Evolutionary conservation across 1,140 invertebrate genomes (phyloP), one percentile per base, ranked within the genome.

Genomic region (Alviniconcha marisindica): DNA sequence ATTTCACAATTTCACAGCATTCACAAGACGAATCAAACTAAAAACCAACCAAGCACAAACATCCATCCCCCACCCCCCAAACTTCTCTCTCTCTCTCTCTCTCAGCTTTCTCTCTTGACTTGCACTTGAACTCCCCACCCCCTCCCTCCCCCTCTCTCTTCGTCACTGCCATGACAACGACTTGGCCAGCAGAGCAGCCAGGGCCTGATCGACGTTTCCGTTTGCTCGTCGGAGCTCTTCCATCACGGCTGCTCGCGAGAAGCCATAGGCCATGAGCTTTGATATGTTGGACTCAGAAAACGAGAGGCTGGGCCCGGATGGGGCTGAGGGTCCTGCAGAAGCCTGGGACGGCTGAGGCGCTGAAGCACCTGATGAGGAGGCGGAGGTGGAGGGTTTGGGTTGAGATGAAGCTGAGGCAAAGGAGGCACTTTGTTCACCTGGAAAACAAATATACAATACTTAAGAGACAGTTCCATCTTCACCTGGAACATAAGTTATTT

Each of bases 181-280:
- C 83, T 91, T 92, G 12, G 92, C 90, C 40, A 93, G 84, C 24
- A 93, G 81, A 1, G 90, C 84, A 14, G 88, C 88, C 21, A 93
- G 84, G 14, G 92, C 92, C 66, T 89, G 84, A 56, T 93, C 87
- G 7, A 85, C 84, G 85, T 93, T 86, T 0, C 92, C 92, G 80
- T 89, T 87, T 5, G 89, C 74, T 38, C 84, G 84, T 4, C 85
- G 77, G n/a, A 93, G 83, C 84, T 92, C 92, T 77, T 89, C 88
- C 40, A 93, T 69, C 18, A 91, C 92, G 40, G 89, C 89, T 38
- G 89, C 56, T 38, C 92, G 83, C 15, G 88, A 77, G 83, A 92
- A 93, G 40, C 92, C 92, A 54, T 89, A 83, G 31, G 69, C 48
- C 83, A 91, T 88, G 4, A 92, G 84, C 36, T 81, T 84, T 51